Evolutionary conservation across 2,113 vertebrate genomes (phyloP), one percentile per base, ranked within the genome.

Genomic region (Python bivittatus): DNA sequence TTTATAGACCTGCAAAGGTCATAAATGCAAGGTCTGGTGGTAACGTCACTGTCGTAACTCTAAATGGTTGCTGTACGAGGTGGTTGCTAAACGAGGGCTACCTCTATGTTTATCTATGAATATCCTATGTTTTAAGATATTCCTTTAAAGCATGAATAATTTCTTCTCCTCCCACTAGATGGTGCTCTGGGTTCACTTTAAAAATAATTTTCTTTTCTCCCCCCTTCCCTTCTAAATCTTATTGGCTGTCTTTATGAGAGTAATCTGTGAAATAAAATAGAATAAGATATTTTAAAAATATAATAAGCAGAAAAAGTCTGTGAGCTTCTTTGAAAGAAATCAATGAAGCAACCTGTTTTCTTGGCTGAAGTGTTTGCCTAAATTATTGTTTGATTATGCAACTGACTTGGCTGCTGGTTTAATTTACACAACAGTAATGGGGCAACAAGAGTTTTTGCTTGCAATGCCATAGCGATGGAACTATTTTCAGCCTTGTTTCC

Each of bases 131-230:
- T n/a, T 42, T 27, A 60, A 5, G 29, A 20, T 13, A 25, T 22
- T 29, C 33, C 72, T 88, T 92, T 84, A 87, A 88, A 33, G 68
- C 27, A 61, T 33, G 23, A 85, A 88, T 68, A 85, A 86, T 91
- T 25, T 12, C 1, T 17, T 22, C 86, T 25, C 56, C 94, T 17
- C 88, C 97, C 97, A 90, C 96, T 97, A 98, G 97, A 89, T 98
- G 97, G 98, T 93, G 97, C 57, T 97, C 88, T 98, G 97, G 90
- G 96, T 96, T 96, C 95, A 95, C 91, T 94, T 96, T 95, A 96
- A 85, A 86, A 27, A 88, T 79, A 90, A 52, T 1, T 56, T 72
- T 54, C 68, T 27, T 64, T 17, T 22, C 89, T 33, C 88, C 38
- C 88, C 33, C 90, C 44, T 86, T 11, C 48, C 48, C 5, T 48